Evolutionary conservation across 2,797 vertebrate species (phyloP).

Genomic region (Eptatretus atami): DNA sequence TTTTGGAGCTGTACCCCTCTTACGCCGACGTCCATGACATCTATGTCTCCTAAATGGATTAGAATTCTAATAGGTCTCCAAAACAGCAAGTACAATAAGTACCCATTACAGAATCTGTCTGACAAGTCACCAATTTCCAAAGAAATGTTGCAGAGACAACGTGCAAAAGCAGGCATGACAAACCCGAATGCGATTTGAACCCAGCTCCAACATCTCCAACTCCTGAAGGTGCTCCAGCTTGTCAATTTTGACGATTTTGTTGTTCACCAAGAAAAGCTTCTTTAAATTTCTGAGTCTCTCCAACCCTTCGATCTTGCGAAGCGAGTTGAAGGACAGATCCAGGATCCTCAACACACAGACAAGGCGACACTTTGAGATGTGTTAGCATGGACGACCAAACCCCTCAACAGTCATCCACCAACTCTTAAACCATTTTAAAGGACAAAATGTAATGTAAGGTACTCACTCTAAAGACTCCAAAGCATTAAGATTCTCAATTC

Average conservation of each 20-base stretch:
- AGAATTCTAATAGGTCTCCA: too few species aligned
- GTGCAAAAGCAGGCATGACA: constrained; percentile 10
- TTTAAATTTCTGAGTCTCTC: constrained; percentile 40
- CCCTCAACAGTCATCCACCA: too few species aligned
- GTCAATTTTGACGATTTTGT: constrained; percentile 55
- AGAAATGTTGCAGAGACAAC: too few species aligned
- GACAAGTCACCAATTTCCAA: too few species aligned
- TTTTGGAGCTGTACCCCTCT: too few species aligned
- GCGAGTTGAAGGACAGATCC: constrained; percentile 65
- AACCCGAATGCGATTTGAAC: constrained; percentile 86
- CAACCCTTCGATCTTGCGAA: constrained; percentile 59
- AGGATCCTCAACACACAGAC: constrained; percentile 26
- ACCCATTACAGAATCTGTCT: too few species aligned
- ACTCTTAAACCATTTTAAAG: background rate
- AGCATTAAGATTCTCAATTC: constrained; percentile 55
- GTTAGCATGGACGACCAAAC: too few species aligned
- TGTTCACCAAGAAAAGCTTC: constrained; percentile 87
- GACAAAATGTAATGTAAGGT: background rate
- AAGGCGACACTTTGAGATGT: too few species aligned
- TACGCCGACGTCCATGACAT: too few species aligned
- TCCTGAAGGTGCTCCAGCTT: constrained; percentile 36
- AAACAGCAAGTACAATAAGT: too few species aligned
- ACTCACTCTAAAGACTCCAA: constrained; percentile 68
- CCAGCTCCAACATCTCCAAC: constrained; percentile 73
- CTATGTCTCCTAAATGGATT: too few species aligned